Percentiles rank a stretch among this genome's conserved stretches.
Conservation (phyloP, 1,140 invertebrate species). For the Tetramorium parvispinum region DNA sequence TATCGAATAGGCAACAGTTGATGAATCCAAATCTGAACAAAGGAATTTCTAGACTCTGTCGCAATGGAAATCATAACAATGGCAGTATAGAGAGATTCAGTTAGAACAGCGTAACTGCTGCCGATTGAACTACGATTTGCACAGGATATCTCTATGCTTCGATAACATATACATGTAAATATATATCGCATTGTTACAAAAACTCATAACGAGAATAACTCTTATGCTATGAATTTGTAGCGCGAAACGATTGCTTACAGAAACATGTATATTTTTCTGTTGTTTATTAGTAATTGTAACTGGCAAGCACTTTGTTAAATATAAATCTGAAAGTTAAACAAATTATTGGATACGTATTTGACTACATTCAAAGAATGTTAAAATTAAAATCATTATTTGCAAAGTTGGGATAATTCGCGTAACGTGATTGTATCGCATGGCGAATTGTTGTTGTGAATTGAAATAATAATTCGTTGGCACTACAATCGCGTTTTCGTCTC, state of each 20-base stretch:
- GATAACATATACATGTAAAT: background rate
- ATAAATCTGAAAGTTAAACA: background rate
- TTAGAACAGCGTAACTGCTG: background rate
- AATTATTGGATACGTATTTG: background rate
- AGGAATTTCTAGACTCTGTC: conserved; percentile 7
- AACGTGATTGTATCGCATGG: background rate
- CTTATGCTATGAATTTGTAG: background rate
- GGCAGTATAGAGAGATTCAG: background rate
- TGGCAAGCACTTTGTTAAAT: background rate
- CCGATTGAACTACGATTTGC: background rate
- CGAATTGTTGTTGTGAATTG: background rate
- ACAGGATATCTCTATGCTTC: background rate
- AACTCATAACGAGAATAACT: background rate
- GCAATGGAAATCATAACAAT: background rate
- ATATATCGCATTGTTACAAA: background rate
- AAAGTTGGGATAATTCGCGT: background rate
- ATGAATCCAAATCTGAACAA: conserved; percentile 30
- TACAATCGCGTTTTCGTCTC: background rate
- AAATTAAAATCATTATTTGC: background rate
- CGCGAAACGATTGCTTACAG: background rate
- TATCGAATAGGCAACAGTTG: conserved; percentile 40
- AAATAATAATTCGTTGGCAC: conserved; percentile 1
- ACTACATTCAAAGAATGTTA: background rate
- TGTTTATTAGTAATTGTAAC: background rate
- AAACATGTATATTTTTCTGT: background rate